phyloP scores from a whole-genome alignment of 2,797 vertebrate species.

The Benthosema pterotum region DNA sequence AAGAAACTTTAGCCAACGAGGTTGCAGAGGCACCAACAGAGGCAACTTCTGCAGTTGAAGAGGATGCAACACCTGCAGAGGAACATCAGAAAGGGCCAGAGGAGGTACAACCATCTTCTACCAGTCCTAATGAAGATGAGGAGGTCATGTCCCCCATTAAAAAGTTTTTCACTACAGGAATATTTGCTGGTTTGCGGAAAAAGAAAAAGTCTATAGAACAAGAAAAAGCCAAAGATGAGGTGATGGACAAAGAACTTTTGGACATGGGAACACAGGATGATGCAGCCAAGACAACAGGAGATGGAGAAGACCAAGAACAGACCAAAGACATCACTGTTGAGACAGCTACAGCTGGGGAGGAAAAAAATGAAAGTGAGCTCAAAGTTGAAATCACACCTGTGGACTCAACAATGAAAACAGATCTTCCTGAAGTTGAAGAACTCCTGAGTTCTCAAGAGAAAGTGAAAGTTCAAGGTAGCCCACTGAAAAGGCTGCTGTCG shows the following conservation, averaged over 20 bases:
- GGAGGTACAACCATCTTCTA: conserved; percentile 40
- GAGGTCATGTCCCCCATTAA: conserved; percentile 85
- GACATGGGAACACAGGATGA: conserved; percentile 38
- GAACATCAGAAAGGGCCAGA: conserved; percentile 56
- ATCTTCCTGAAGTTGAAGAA: conserved; percentile 45
- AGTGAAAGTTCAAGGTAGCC: conserved; percentile 85
- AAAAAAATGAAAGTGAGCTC: conserved; percentile 35
- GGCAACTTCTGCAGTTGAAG: conserved; percentile 54
- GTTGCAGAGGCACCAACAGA: conserved; percentile 35
- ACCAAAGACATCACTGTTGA: conserved; percentile 54
- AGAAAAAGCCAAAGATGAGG: conserved; percentile 63
- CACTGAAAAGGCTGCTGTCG: conserved; percentile 88
- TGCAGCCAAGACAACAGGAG: conserved; percentile 44
- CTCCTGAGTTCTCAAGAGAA: conserved; percentile 83
- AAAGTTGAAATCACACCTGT: conserved; percentile 26
- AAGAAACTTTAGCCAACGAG: conserved; percentile 37
- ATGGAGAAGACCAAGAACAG: conserved; percentile 20
- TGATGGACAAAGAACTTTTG: conserved; percentile 53
- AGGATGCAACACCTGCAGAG: conserved; percentile 7
- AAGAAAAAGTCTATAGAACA: conserved; percentile 85
- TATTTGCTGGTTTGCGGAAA: conserved; percentile 87
- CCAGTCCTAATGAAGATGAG: conserved; percentile 57
- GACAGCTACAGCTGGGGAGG: conserved; percentile 33
- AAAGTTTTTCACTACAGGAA: conserved; percentile 89
- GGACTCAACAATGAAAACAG: conserved; percentile 3